Evolutionary conservation across 2,797 vertebrate species (phyloP), one percentile per base, ranked within the genome.

Genomic region (Austrolebias charrua): DNA sequence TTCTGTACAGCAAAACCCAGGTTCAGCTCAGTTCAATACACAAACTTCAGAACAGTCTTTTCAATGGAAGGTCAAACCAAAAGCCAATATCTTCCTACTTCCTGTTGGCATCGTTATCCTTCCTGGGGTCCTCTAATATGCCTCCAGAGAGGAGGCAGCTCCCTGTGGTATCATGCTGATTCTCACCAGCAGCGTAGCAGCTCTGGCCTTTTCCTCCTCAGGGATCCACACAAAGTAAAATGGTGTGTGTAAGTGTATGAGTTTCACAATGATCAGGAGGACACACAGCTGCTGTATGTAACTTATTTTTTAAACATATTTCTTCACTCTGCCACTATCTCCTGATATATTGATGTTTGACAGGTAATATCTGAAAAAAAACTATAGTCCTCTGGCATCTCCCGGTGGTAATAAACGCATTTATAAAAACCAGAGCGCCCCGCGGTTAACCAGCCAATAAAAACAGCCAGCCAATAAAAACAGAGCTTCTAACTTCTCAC

Each of bases 191-290:
- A 81, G 67, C 78, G 66, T 66, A 50, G 59, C 64, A 75, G 78
- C 81, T 76, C 70, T 89, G 88, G 88, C 85, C 88, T 90, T 89
- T 85, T 77, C 65, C 71, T 80, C 82, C 81, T 64, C 61, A 67
- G 88, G 78, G 64, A 65, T 57, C 57, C 79, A 72, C 48, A n/a
- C 42, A 72, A 68, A 71, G 49, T 19, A 58, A 71, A n/a, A 31
- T 18, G 8, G 31, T 66, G 67, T 74, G 60, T 49, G 60, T 69
- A 42, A 52, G 63, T 65, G 45, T 57, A 62, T 71, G 47, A 56
- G 71, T 65, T 58, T 66, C 55, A 66, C 64, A 78, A 62, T 73
- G 66, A 78, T 71, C 64, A 60, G 63, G 70, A 60, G 63, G 68
- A n/a, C n/a, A n/a, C n/a, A n/a, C n/a, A n/a, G n/a, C n/a, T n/a